Base-by-base conservation (phyloP, 2,113 vertebrate species). In the Hemiprocne comata region DNA sequence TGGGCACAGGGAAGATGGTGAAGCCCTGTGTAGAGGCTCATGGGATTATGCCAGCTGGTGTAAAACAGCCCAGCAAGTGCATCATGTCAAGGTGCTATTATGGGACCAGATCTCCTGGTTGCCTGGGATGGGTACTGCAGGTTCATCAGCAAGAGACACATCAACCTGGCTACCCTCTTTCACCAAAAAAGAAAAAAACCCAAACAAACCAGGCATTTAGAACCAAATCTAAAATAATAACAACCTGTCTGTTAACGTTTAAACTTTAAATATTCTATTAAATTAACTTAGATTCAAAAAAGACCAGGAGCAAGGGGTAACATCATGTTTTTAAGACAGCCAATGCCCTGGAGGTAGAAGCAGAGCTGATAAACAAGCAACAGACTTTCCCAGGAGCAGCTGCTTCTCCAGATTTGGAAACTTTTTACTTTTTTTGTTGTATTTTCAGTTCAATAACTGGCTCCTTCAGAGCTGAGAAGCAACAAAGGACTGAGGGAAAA, bases 61-160 rank as follows among this genome's bases (percentile, higher is more conserved):
- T 67, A 34, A 55, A 94, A 78, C 33, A 79, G 31, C 38, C 6
- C 51, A 4, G 33, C 0, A 8, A 87, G 53, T 61, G 51, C 46
- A 71, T 10, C 0, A 1, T 18, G 46, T 53, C 23, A 34, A 33
- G 50, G 55, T 1, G 14, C 38, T 62, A 3, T 13, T 9, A 4
- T 6, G 21, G 75, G 55, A 70, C 25, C 24, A 79, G 20, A 34
- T 44, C 46, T 83, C 53, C 61, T 53, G 58, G n/a, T 33, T 5
- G 5, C 51, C 28, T 55, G 60, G 31, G 65, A 25, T 28, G 50
- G 18, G 34, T 25, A 11, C 70, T 15, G n/a, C 2, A 7, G 44
- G 44, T 13, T 89, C 21, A 7, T 33, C 11, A 85, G 66, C 38
- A 57, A 85, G 31, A 75, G 34, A 44, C 5, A 16, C 18, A 69